Conservation (phyloP, 2,888 invertebrate species). For the Drosophila basisetae region DNA sequence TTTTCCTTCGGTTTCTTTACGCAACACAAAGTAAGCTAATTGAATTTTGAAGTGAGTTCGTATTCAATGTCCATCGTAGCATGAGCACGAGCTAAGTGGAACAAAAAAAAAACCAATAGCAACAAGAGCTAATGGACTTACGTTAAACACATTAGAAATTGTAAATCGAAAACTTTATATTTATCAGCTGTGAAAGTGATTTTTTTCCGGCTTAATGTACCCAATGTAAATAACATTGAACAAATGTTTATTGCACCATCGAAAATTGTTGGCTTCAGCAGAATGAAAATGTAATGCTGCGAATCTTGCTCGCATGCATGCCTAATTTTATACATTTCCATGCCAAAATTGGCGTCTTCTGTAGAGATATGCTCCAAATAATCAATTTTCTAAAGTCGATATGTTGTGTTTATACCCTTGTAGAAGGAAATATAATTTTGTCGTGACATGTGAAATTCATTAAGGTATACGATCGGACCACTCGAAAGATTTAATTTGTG, state of each 20-base stretch:
- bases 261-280: background rate
- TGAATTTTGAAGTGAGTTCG: constrained; percentile 54
- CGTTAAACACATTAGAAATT: constrained; percentile 19
- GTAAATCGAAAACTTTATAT: constrained; percentile 21
- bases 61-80: constrained; percentile 23
- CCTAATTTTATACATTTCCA: background rate
- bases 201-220: background rate
- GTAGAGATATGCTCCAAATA: background rate
- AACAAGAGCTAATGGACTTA: constrained; percentile 40
- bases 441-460: background rate
- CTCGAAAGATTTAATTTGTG: background rate
- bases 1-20: constrained; percentile 41
- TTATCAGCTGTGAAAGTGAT: background rate
- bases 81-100: constrained; percentile 17
- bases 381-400: background rate
- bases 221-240: background rate
- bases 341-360: background rate
- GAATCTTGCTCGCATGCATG: background rate
- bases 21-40: constrained; percentile 53
- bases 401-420: background rate
- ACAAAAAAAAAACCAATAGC: background rate
- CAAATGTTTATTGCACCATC: background rate
- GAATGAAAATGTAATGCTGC: background rate
- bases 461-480: background rate
- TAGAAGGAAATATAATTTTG: background rate